phyloP scores from a whole-genome alignment of 2,888 invertebrate genomes.

The Pristionchus exspectatus region DNA sequence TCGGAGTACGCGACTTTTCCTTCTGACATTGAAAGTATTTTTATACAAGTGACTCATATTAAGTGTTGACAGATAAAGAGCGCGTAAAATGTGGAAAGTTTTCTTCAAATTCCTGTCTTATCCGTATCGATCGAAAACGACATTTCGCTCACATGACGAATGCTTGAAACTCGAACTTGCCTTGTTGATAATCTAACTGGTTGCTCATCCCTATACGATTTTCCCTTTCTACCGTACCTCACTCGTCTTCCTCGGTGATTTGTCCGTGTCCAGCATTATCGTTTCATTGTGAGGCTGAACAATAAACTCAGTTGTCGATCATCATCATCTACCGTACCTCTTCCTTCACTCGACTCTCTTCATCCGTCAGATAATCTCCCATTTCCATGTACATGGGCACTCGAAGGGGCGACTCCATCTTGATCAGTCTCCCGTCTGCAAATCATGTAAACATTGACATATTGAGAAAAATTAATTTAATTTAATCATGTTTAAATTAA shows the following conservation, averaged over 20 bases:
- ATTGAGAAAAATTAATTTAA: neutral
- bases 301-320: neutral
- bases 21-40: too few relatives aligned
- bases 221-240: neutral
- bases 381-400: conserved; percentile 22
- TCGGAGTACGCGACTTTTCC: neutral
- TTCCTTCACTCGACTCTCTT: neutral
- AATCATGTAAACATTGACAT: neutral
- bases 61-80: too few relatives aligned
- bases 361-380: neutral
- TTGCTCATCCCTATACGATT: neutral
- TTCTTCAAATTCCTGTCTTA: too few relatives aligned
- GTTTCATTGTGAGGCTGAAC: neutral
- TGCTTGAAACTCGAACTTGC: neutral
- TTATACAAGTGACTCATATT: too few relatives aligned
- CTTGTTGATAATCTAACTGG: neutral
- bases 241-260: neutral
- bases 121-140: too few relatives aligned
- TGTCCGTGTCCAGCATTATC: conserved; percentile 4
- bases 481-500: neutral
- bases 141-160: neutral
- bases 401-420: conserved; percentile 11
- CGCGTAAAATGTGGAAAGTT: too few relatives aligned
- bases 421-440: neutral
- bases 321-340: conserved; percentile 5